Percentiles rank a stretch among this genome's conserved stretches.
Evolutionary conservation across 2,113 vertebrate species (phyloP).

Genomic region (Pampusana beccarii): DNA sequence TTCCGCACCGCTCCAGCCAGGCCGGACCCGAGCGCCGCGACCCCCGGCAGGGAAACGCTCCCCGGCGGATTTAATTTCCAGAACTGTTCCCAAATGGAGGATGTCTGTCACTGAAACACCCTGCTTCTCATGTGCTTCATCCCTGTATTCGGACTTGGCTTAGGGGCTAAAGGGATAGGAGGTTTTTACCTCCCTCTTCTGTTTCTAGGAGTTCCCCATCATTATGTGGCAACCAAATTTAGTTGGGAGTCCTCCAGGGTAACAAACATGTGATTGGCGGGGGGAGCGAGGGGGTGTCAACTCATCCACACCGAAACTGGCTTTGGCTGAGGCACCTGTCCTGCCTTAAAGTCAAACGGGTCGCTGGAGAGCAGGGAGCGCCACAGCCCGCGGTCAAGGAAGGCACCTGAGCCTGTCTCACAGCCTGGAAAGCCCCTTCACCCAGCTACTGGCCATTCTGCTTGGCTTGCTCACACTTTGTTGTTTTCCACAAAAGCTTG

Average conservation of each 20-base stretch:
- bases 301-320: not conserved
- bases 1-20: not conserved
- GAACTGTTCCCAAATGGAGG: not conserved
- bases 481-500: conserved; percentile 22
- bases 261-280: not conserved
- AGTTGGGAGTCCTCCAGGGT: not conserved
- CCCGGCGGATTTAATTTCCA: not conserved
- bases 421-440: not conserved
- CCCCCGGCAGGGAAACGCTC: not conserved
- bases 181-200: too few relatives aligned
- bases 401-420: not conserved
- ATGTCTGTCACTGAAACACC: not conserved
- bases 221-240: not conserved
- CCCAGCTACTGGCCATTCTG: not conserved
- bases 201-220: not conserved
- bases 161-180: too few relatives aligned
- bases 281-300: not conserved
- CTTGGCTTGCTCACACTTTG: conserved; percentile 12
- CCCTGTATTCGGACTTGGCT: too few relatives aligned
- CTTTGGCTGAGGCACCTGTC: not conserved
- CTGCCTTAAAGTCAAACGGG: accelerated
- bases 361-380: not conserved
- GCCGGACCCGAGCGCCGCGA: not conserved
- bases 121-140: not conserved
- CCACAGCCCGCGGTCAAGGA: not conserved